Conservation (phyloP, 1,140 invertebrate species). For the Dreissena rostriformis region DNA sequence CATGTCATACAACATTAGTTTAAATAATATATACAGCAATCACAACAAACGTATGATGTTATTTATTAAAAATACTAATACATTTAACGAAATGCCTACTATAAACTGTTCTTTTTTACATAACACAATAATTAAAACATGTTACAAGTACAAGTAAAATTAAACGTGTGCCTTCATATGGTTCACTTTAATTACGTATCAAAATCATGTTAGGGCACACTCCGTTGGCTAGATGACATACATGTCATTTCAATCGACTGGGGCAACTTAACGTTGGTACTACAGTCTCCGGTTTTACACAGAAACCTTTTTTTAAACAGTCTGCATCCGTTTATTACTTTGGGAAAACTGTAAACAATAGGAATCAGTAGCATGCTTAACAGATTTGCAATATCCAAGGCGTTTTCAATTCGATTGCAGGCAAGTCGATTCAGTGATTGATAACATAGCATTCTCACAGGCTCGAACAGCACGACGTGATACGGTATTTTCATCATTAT, state of each 20-base stretch:
- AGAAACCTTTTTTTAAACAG: slow-evolving; percentile 38
- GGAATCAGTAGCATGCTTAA: slow-evolving; percentile 42
- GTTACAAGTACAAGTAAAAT: too few relatives aligned
- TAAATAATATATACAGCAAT: too few relatives aligned
- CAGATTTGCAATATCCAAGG: slow-evolving; percentile 2
- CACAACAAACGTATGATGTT: too few relatives aligned
- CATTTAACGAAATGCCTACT: too few relatives aligned
- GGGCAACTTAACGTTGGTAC: slow-evolving; percentile 25
- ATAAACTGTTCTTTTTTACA: too few relatives aligned
- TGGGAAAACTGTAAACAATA: slow-evolving; percentile 33
- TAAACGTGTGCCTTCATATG: too few relatives aligned
- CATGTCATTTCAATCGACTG: slow-evolving; percentile 40
- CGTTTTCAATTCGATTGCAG: slow-evolving; percentile 10
- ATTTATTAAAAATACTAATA: too few relatives aligned
- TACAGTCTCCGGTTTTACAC: slow-evolving; percentile 43
- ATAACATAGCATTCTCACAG: background rate
- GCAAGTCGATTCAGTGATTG: background rate
- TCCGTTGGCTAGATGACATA: slow-evolving; percentile 81
- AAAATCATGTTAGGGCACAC: too few relatives aligned
- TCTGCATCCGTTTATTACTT: slow-evolving; percentile 20
- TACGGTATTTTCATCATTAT: slow-evolving; percentile 35
- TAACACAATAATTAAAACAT: too few relatives aligned
- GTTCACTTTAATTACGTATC: too few relatives aligned
- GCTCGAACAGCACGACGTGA: slow-evolving; percentile 35
- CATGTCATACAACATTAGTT: too few relatives aligned